Base-by-base conservation (phyloP, 2,797 vertebrate species). In the Syngnathus rostellatus region DNA sequence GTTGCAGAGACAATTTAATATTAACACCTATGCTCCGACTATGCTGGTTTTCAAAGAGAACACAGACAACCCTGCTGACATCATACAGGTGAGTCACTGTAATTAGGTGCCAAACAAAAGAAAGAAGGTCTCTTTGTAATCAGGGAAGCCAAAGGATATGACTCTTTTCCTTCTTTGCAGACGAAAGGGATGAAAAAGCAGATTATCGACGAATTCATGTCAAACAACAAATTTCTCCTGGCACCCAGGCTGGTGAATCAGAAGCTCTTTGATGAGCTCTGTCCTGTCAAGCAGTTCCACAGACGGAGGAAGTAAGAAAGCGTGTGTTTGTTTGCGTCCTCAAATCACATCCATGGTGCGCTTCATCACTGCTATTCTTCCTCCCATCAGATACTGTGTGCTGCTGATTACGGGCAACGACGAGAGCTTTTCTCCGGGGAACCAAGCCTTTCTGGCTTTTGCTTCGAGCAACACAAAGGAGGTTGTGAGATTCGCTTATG, bases 31-130 rank as follows among this genome's bases (percentile, higher is more conserved):
- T 0, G 88, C 91, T 0, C 94, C 96, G 0, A 95, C 94, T 75
- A 90, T 99, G 89, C 86, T 99, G 82, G 72, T 96, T 71, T 98
- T 99, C 77, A 99, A 98, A 74, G 97, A 99, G 82, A 90, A 93
- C 62, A 76, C 76, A 0, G 85, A 93, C 68, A 93, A 93, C 63
- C 96, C 96, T 0, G 93, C 94, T 0, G 95, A 96, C 0, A 89
- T 92, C 0, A 92, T 98, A 70, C 96, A 99, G 94, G 97, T 95
- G 82, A 0, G 39, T 50, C 14, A 31, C 21, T 39, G 53, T 25
- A 11, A 31, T n/a, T 1, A 31, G 31, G 31, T 31, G 31, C 31
- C 31, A 4, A 31, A 31, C 2, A 8, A 21, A 8, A 45, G 46
- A 25, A 51, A 14, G 1, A 16, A 23, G n/a, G 6, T 39, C 38